Evolutionary conservation across 2,888 invertebrate species (phyloP).

Genomic region (Drosophila diplacantha): DNA sequence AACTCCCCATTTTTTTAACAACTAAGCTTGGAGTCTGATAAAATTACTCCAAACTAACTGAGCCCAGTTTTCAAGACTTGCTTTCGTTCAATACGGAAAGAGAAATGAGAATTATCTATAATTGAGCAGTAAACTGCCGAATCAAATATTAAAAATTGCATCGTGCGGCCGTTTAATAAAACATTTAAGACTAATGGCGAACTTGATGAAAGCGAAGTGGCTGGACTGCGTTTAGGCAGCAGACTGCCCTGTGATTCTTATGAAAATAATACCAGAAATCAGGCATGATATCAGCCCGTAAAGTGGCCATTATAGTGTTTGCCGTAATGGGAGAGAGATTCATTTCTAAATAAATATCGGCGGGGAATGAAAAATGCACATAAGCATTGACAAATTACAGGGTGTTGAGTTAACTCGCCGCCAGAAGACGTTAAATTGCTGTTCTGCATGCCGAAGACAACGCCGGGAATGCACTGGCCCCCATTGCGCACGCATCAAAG

Average conservation of each 20-base stretch:
- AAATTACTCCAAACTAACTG: background rate
- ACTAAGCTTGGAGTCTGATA: background rate
- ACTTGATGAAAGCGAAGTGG: conserved; percentile 24
- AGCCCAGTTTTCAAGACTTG: conserved; percentile 1
- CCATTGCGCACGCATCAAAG: conserved; percentile 38
- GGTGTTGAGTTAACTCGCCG: conserved; percentile 24
- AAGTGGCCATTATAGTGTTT: conserved; percentile 31
- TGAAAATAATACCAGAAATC: conserved; percentile 27
- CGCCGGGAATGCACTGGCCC: background rate
- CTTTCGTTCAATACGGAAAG: conserved; percentile 15
- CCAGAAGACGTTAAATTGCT: conserved; percentile 40
- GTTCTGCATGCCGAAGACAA: conserved; percentile 44
- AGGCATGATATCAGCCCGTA: conserved; percentile 1
- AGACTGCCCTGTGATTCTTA: conserved; percentile 22
- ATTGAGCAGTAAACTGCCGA: conserved; percentile 9
- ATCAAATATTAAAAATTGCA: conserved; percentile 9
- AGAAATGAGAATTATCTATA: conserved; percentile 17
- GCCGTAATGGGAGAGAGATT: conserved; percentile 28
- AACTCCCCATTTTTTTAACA: background rate
- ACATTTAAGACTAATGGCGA: conserved; percentile 4
- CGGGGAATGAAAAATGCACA: conserved; percentile 33
- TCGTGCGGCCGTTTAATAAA: conserved; percentile 11
- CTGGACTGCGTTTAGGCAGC: conserved; percentile 14
- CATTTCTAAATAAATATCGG: conserved; percentile 26
- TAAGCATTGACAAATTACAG: conserved; percentile 40